Conservation (phyloP, 2,888 invertebrate genomes). For the Ormyrus nitidulus region DNA sequence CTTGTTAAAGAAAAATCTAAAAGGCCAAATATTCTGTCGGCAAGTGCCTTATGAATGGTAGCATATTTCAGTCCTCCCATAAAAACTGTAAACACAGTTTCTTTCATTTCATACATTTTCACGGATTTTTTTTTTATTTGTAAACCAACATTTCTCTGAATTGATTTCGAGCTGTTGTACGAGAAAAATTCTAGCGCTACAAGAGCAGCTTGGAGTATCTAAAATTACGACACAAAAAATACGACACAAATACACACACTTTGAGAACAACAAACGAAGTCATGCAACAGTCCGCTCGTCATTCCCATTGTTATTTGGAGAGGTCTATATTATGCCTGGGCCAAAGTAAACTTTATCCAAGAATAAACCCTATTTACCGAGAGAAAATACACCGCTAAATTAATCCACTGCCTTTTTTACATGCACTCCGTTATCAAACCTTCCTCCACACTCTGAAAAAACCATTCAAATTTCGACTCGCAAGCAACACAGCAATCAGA, state of each 20-base stretch:
- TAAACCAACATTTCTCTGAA: not conserved
- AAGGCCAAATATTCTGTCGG: not conserved
- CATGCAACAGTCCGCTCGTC: conserved; percentile 5
- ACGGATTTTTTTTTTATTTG: too few species aligned
- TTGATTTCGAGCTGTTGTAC: not conserved
- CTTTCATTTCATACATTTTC: too few species aligned
- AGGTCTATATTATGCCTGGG: conserved; percentile 33
- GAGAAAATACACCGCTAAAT: conserved; percentile 13
- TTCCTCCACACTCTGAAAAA: not conserved
- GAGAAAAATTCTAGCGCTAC: conserved; percentile 1
- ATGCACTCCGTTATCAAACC: conserved; percentile 16
- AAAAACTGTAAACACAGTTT: too few species aligned
- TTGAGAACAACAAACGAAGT: conserved; percentile 23
- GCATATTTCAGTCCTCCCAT: too few species aligned
- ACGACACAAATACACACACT: not conserved
- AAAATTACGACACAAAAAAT: conserved; percentile 4
- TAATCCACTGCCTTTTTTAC: not conserved
- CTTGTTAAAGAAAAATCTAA: conserved; percentile 9
- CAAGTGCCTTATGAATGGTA: too few species aligned
- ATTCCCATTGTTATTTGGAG: conserved; percentile 29
- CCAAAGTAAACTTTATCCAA: conserved; percentile 56
- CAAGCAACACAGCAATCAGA: not conserved
- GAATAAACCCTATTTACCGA: conserved; percentile 41
- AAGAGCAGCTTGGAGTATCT: not conserved
- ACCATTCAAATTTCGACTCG: not conserved